phyloP scores from a whole-genome alignment of 2,888 invertebrate genomes.

The Diaprepes abbreviatus region DNA sequence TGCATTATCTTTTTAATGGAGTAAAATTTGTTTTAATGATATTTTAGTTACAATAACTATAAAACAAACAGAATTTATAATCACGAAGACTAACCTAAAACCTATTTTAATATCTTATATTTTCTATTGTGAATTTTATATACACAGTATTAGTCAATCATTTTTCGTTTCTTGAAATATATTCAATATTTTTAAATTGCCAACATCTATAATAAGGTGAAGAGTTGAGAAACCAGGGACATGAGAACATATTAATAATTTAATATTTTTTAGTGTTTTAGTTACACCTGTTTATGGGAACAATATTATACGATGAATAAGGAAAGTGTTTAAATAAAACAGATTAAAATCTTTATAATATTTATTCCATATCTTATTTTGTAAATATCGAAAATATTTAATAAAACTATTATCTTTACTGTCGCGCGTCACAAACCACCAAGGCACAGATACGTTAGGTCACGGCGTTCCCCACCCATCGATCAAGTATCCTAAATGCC shows the following conservation, averaged over 20 bases:
- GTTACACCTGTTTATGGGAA: not conserved
- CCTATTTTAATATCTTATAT: not conserved
- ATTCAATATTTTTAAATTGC: not conserved
- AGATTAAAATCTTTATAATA: too few relatives aligned
- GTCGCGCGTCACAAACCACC: too few relatives aligned
- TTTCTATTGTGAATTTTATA: not conserved
- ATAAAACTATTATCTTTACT: too few relatives aligned
- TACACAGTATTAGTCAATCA: not conserved
- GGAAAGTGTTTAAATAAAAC: too few relatives aligned
- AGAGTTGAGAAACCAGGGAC: not conserved
- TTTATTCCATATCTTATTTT: too few relatives aligned
- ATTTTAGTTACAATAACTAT: not conserved
- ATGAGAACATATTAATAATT: constrained; percentile 1
- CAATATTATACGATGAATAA: not conserved
- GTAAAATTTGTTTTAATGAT: too few relatives aligned
- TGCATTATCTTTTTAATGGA: too few relatives aligned
- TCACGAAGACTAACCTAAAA: not conserved
- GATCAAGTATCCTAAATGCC: too few relatives aligned
- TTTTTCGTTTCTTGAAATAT: not conserved
- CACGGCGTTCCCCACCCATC: too few relatives aligned
- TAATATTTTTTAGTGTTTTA: not conserved
- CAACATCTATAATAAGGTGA: not conserved
- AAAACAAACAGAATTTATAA: not conserved
- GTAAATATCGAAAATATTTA: too few relatives aligned
- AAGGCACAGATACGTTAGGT: too few relatives aligned